phyloP scores from a whole-genome alignment of 2,888 invertebrate genomes.

The Encarsia formosa region DNA sequence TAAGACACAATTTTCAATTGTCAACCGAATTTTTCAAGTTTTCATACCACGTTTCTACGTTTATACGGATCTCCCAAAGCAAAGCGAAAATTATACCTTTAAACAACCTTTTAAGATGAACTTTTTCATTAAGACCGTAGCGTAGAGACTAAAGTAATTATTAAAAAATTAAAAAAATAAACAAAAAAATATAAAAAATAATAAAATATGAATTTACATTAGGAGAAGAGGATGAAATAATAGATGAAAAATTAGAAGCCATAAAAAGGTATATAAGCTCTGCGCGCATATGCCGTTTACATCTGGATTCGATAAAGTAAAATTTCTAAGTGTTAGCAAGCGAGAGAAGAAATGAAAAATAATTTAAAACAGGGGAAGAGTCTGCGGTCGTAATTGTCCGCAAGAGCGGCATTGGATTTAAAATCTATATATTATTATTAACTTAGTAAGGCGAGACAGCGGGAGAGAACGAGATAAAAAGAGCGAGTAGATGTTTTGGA shows the following conservation, averaged over 20 bases:
- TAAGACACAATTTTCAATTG: slow-evolving; percentile 25
- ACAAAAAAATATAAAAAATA: neutral
- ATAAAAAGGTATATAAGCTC: slow-evolving; percentile 34
- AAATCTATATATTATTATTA: slow-evolving; percentile 42
- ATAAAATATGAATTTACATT: slow-evolving; percentile 20
- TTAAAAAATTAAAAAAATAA: neutral
- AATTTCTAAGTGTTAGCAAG: slow-evolving; percentile 40
- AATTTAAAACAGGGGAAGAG: slow-evolving; percentile 22
- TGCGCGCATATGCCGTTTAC: slow-evolving; percentile 32
- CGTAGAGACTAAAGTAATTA: slow-evolving; percentile 35
- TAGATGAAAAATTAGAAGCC: slow-evolving; percentile 29
- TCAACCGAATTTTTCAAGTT: slow-evolving; percentile 41
- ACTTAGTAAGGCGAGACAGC: slow-evolving; percentile 36
- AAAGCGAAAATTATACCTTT: slow-evolving; percentile 32
- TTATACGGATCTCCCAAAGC: slow-evolving; percentile 47
- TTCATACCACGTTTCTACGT: slow-evolving; percentile 50
- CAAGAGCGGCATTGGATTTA: slow-evolving; percentile 46
- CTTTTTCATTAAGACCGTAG: slow-evolving; percentile 47
- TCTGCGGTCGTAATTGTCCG: slow-evolving; percentile 38
- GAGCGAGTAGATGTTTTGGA: neutral
- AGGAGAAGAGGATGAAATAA: slow-evolving; percentile 31
- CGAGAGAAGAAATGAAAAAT: slow-evolving; percentile 22
- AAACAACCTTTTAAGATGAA: slow-evolving; percentile 38
- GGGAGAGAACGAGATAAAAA: slow-evolving; percentile 7
- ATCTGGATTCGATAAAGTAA: slow-evolving; percentile 2